A percentile compares a stretch with the other conserved stretches of the same genome.
Evolutionary conservation across 2,888 invertebrate species (phyloP).

Genomic region (Temnothorax ravouxi): DNA sequence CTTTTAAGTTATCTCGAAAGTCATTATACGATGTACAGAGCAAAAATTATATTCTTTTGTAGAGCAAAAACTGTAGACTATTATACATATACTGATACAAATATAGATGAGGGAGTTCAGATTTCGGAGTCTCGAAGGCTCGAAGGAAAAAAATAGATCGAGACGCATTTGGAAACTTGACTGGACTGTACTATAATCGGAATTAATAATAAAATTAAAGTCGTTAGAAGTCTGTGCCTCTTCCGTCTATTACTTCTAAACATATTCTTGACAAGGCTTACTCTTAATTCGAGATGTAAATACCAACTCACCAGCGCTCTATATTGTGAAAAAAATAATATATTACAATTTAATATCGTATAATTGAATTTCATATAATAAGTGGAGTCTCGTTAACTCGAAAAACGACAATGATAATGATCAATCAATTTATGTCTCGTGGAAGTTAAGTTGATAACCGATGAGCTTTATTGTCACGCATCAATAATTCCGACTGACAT

Average conservation of each 20-base stretch:
- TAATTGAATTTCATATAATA: neutral
- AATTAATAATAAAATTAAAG: neutral
- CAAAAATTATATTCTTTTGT: neutral
- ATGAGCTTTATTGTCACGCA: constrained; percentile 17
- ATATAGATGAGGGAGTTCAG: no score
- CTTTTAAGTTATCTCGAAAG: constrained; percentile 1
- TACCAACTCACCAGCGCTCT: neutral
- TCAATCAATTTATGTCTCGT: constrained; percentile 1
- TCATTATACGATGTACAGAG: neutral
- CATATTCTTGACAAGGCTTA: neutral
- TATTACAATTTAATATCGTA: neutral
- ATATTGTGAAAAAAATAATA: neutral
- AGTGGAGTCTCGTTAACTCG: neutral
- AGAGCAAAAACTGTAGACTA: neutral
- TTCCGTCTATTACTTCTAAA: neutral
- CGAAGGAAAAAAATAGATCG: neutral
- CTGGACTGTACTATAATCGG: neutral
- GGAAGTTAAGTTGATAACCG: constrained; percentile 11
- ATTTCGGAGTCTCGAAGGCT: neutral
- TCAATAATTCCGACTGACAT: constrained; percentile 26
- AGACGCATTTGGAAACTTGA: neutral
- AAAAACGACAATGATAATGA: neutral
- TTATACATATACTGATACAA: no score
- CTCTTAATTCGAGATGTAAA: neutral
- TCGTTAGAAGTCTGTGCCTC: neutral